Evolutionary conservation across 2,888 invertebrate genomes (phyloP).

Genomic region (Cotesia congregata): DNA sequence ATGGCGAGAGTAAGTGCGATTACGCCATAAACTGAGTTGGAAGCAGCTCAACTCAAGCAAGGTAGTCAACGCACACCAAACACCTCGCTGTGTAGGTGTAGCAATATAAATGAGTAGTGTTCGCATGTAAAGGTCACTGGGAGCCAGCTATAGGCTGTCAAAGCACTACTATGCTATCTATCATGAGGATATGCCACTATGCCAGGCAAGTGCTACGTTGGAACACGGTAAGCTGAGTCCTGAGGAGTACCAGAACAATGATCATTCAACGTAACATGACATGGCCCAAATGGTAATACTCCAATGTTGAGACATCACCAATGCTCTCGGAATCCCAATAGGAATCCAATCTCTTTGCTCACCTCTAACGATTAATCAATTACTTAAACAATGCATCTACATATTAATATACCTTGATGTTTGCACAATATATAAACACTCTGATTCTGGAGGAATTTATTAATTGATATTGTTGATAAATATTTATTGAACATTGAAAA

Average conservation of each 20-base stretch:
- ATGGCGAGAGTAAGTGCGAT: conserved; percentile 3
- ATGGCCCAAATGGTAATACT: conserved; percentile 29
- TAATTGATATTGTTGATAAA: too few relatives aligned
- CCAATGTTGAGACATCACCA: neutral
- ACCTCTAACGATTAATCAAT: conserved; percentile 31
- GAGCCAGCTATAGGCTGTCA: neutral
- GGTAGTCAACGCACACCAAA: neutral
- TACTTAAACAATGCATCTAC: neutral
- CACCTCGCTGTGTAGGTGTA: neutral
- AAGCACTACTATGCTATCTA: conserved; percentile 16
- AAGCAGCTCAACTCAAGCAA: neutral
- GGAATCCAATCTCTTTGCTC: conserved; percentile 28
- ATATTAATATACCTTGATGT: neutral
- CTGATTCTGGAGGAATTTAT: too few relatives aligned
- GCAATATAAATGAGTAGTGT: neutral
- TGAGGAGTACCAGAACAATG: conserved; percentile 27
- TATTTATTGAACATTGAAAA: too few relatives aligned
- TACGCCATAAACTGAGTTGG: conserved; percentile 21
- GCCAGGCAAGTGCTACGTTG: conserved; percentile 22
- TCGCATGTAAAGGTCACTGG: neutral
- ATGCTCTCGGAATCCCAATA: conserved; percentile 11
- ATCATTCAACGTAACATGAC: conserved; percentile 28
- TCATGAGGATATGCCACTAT: conserved; percentile 28
- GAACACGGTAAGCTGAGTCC: conserved; percentile 14
- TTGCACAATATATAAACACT: too few relatives aligned